phyloP scores from a whole-genome alignment of 1,140 invertebrate genomes.

The Aphis gossypii region DNA sequence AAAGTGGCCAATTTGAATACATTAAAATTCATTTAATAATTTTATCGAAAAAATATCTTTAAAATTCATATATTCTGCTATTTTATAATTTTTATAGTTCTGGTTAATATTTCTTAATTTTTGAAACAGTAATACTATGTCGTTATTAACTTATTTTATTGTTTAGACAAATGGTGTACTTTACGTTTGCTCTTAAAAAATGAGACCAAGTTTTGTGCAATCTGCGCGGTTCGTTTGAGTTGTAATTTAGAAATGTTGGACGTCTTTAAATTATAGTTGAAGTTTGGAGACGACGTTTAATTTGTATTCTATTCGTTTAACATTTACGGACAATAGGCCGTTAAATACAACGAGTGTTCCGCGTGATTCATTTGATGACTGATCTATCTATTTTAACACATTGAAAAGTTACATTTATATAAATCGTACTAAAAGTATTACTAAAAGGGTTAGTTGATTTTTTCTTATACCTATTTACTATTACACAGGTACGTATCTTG shows the following conservation, averaged over 20 bases:
- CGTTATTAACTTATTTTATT: not conserved
- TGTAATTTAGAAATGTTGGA: not conserved
- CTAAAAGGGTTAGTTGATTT: not conserved
- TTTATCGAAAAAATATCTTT: not conserved
- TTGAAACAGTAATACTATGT: not conserved
- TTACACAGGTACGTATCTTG: not conserved
- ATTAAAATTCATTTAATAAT: constrained; percentile 9
- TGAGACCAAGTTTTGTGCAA: not conserved
- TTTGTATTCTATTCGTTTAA: not conserved
- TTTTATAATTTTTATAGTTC: not conserved
- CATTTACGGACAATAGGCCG: not conserved
- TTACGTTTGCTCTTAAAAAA: not conserved
- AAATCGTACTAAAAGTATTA: not conserved
- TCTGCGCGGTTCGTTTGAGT: not conserved
- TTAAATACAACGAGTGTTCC: not conserved
- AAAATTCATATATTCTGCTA: not conserved
- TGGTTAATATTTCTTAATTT: not conserved
- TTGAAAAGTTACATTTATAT: not conserved
- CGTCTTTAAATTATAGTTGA: not conserved
- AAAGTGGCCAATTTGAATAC: not conserved
- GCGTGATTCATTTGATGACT: not conserved
- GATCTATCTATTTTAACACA: not conserved
- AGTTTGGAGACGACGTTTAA: not conserved
- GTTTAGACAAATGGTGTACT: not conserved
- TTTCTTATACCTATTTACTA: not conserved